Evolutionary conservation across 2,888 invertebrate species (phyloP).

Genomic region (Stenichneumon culpator): DNA sequence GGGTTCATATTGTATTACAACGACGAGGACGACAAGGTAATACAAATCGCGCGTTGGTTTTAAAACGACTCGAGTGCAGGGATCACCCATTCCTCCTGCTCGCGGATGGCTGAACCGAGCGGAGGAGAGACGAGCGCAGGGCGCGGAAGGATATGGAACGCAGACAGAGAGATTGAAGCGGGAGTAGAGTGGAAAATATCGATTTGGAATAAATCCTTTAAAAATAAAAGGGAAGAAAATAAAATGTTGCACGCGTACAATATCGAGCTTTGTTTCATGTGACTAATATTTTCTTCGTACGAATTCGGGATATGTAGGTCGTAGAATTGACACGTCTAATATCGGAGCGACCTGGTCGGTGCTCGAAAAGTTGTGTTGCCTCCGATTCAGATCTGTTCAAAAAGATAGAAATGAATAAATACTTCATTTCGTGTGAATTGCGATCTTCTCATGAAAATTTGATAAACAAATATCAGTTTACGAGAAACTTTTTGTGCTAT

Average conservation of each 20-base stretch:
- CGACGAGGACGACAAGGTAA: slow-evolving; percentile 63
- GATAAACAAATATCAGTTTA: no score
- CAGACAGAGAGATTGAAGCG: not conserved
- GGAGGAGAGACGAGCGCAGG: not conserved
- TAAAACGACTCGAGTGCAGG: slow-evolving; percentile 53
- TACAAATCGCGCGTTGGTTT: slow-evolving; percentile 70
- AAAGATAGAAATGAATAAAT: not conserved
- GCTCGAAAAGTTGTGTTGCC: not conserved
- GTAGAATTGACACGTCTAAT: not conserved
- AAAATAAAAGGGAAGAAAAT: not conserved
- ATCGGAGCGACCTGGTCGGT: not conserved
- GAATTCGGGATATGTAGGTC: not conserved
- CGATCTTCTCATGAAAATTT: no score
- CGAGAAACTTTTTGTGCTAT: no score
- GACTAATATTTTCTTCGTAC: not conserved
- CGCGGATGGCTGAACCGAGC: not conserved
- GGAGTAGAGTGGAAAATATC: slow-evolving; percentile 10
- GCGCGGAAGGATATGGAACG: not conserved
- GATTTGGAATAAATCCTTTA: not conserved
- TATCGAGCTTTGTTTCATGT: not conserved
- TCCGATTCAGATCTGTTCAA: not conserved
- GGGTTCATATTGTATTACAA: slow-evolving; percentile 15
- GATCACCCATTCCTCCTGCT: slow-evolving; percentile 40
- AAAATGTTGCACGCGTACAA: not conserved
- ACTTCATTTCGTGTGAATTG: not conserved